Base-by-base conservation (phyloP, 1,140 invertebrate species). In the Papilio polytes region DNA sequence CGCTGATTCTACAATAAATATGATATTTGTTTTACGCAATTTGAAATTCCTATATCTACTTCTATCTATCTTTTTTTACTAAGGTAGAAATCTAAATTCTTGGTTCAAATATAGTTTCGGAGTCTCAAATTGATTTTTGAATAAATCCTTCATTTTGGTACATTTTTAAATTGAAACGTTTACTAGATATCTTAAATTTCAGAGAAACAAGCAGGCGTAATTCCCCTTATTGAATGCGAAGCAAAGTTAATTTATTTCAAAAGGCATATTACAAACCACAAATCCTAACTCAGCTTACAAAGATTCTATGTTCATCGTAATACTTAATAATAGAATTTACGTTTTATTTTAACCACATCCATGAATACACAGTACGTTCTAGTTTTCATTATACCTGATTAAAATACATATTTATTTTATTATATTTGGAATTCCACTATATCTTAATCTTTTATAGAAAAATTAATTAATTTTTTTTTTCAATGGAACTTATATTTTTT, bases 231-330 rank as follows among this genome's bases (percentile, higher is more conserved):
- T 20, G 18, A 56, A 56, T 56, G 8, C 53, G n/a, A 18, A 56
- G 53, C 53, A 56, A 56, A 56, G n/a, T 56, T 56, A 56, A 56
- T 56, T 56, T 56, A 56, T 56, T 56, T 8, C 53, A 56, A 56
- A 56, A 56, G 53, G 1, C 53, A 20, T 6, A 56, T 56, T 20
- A 56, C n/a, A 56, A 56, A 56, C n/a, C 53, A 56, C 53, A 56
- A 51, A 20, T n/a, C 18, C 53, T 56, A 56, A 56, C n/a, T 18
- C n/a, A 9, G 53, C 48, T 15, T 51, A 51, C 3, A 51, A 51
- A 51, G 48, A 13, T 48, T 51, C 15, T 51, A 6, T 18, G 15
- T 51, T 18, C 15, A 15, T 51, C 53, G 18, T n/a, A 48, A 48
- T 12, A 48, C 12, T 2, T 56, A 56, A 2, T 9, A 56, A 7